Conservation (phyloP, 1,140 invertebrate species). For the Ditylenchus dipsaci region DNA sequence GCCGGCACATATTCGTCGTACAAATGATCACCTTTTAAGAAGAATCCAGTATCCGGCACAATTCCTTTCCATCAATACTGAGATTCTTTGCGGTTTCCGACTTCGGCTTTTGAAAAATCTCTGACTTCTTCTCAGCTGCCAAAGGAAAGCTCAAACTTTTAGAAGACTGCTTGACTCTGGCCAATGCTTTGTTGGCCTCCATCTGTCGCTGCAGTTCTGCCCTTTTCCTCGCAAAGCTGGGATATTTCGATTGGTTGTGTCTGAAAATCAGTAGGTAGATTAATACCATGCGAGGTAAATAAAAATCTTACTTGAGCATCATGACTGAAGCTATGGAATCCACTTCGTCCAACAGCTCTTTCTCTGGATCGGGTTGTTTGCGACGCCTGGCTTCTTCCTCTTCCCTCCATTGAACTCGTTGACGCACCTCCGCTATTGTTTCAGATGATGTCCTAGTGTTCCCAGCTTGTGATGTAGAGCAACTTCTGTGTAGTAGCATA, state of each 20-base stretch:
- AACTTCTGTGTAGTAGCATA: too few relatives aligned
- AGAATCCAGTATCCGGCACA: conserved; percentile 30
- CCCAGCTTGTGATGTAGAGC: too few relatives aligned
- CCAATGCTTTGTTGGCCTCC: background rate
- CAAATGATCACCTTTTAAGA: conserved; percentile 28
- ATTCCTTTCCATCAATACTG: background rate
- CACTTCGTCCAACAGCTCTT: conserved; percentile 5
- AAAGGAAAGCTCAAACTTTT: background rate
- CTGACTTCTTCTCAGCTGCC: background rate
- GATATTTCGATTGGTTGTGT: background rate
- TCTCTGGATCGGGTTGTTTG: background rate
- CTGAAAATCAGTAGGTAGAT: background rate
- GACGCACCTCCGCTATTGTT: background rate
- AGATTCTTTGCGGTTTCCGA: background rate
- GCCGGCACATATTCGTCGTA: conserved; percentile 34
- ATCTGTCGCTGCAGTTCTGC: background rate
- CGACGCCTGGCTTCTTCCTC: background rate
- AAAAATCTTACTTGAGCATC: conserved; percentile 1
- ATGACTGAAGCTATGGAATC: conserved; percentile 18
- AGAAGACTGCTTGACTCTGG: background rate
- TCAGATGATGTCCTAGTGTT: background rate
- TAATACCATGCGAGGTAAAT: background rate
- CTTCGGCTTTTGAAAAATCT: background rate
- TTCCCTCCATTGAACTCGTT: background rate
- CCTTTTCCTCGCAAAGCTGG: background rate